A percentile compares a stretch with the other conserved stretches of the same genome.
phyloP scores from a whole-genome alignment of 2,797 vertebrate genomes.

The Nannoperca australis region DNA sequence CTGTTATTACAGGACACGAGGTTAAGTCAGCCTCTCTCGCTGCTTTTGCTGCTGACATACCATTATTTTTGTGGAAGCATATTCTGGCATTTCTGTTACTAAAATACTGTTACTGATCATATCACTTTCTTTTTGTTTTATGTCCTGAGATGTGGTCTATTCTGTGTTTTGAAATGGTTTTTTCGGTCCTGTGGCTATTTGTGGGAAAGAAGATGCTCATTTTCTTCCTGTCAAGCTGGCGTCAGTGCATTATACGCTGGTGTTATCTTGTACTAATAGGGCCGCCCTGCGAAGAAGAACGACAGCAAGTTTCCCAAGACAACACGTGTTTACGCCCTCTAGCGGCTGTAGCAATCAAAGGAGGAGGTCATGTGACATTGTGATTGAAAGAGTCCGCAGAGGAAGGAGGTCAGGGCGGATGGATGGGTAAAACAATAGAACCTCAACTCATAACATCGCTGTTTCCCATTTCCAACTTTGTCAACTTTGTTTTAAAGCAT shows the following conservation, averaged over 20 bases:
- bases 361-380: neutral
- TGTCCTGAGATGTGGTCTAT: conserved; percentile 3
- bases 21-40: conserved; percentile 43
- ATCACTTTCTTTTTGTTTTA: conserved; percentile 19
- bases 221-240: conserved; percentile 4
- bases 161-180: conserved; percentile 24
- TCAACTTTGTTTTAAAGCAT: neutral
- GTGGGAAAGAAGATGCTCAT: conserved; percentile 1
- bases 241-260: conserved; percentile 2
- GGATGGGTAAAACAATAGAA: too few species aligned
- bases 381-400: neutral
- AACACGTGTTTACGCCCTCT: neutral
- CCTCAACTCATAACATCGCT: too few species aligned
- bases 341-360: neutral
- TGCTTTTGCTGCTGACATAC: conserved; percentile 24
- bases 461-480: neutral
- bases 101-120: conserved; percentile 28
- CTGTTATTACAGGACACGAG: conserved; percentile 38
- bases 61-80: conserved; percentile 33
- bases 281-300: neutral
- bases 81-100: conserved; percentile 8
- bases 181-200: conserved; percentile 12
- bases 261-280: conserved; percentile 2
- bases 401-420: neutral
- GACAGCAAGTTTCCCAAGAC: neutral